phyloP scores from a whole-genome alignment of 1,140 invertebrate genomes.

The Apis laboriosa region DNA sequence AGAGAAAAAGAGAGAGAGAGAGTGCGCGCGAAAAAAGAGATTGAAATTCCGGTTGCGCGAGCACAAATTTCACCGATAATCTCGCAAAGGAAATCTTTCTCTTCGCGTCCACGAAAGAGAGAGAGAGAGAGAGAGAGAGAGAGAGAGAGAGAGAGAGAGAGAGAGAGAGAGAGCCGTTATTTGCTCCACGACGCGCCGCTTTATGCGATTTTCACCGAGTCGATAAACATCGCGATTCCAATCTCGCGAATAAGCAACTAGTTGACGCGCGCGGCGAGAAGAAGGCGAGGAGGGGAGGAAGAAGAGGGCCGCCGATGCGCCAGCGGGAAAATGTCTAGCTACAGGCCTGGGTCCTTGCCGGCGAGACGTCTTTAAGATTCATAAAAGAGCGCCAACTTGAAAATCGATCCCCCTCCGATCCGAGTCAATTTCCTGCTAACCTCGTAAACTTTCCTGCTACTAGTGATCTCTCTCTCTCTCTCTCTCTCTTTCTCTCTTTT shows the following conservation, averaged over 20 bases:
- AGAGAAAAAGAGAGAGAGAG: background rate
- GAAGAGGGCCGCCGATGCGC: background rate
- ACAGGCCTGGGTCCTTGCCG: background rate
- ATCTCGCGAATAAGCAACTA: slow-evolving; percentile 39
- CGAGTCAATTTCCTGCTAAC: slow-evolving; percentile 40
- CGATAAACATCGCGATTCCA: slow-evolving; percentile 24
- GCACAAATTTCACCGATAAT: slow-evolving; percentile 23
- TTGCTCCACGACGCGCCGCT: slow-evolving; percentile 38
- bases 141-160: too few relatives aligned
- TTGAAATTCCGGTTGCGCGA: slow-evolving; percentile 7
- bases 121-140: too few relatives aligned
- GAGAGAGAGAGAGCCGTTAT: background rate
- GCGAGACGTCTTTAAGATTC: slow-evolving; percentile 32
- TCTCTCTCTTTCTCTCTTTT: background rate
- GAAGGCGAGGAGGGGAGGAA: background rate
- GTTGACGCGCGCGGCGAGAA: slow-evolving; percentile 2
- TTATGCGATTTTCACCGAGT: slow-evolving; percentile 4
- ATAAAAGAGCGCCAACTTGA: background rate
- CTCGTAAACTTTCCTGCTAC: background rate
- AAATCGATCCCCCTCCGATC: slow-evolving; percentile 10
- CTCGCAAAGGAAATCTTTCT: background rate
- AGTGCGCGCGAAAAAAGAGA: background rate
- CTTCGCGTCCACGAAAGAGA: background rate
- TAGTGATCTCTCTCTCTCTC: background rate
- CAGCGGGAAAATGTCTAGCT: background rate